Conservation (phyloP, 2,888 invertebrate genomes). For the Zhengitettix transpicula region DNA sequence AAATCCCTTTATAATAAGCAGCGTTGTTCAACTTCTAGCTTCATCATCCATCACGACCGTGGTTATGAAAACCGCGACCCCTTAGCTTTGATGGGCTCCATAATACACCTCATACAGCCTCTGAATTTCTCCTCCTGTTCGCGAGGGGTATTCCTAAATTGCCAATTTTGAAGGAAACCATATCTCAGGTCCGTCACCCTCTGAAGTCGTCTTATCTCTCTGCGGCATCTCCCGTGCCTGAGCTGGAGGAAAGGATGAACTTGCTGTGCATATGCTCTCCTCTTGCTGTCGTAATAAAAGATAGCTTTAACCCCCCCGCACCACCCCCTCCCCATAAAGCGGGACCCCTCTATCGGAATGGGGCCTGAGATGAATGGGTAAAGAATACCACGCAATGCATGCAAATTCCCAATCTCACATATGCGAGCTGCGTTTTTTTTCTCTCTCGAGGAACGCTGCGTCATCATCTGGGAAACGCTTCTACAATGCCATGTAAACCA, state of each 20-base stretch:
- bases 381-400: background rate
- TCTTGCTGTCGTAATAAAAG: background rate
- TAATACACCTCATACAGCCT: slow-evolving; percentile 1
- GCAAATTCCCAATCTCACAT: background rate
- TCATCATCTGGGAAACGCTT: no score
- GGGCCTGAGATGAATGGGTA: background rate
- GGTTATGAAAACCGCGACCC: background rate
- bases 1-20: slow-evolving; percentile 9
- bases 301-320: background rate
- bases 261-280: background rate
- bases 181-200: slow-evolving; percentile 6
- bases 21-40: background rate
- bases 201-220: background rate
- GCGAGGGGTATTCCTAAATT: slow-evolving; percentile 13
- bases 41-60: slow-evolving; percentile 6
- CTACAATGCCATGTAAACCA: no score
- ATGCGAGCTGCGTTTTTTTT: no score
- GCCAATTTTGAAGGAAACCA: slow-evolving; percentile 13
- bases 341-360: background rate
- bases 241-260: background rate
- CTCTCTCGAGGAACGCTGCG: no score
- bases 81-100: background rate
- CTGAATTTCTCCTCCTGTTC: slow-evolving; percentile 7
- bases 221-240: background rate
- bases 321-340: background rate